A percentile compares a stretch with the other conserved stretches of the same genome.
Conservation (phyloP, 2,888 invertebrate genomes). For the Palloptera scutellata region DNA sequence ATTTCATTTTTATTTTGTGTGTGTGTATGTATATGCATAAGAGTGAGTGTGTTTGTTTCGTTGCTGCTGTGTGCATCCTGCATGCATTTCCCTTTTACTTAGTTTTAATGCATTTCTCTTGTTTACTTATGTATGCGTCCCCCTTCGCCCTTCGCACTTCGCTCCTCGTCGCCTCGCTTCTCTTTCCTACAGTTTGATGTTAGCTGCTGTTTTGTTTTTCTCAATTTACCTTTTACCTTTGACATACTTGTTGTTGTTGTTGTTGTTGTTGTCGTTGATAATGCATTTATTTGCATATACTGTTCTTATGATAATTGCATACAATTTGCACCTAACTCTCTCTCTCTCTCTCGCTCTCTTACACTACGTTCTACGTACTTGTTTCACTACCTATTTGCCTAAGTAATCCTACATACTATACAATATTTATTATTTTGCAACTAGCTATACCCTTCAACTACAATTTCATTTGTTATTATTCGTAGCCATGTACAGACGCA, state of each 20-base stretch:
- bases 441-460: too few species aligned
- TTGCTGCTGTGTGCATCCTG: not conserved
- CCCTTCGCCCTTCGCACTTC: not conserved
- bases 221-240: conserved; percentile 6
- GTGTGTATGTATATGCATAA: not conserved
- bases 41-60: not conserved
- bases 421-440: too few species aligned
- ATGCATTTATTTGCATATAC: not conserved
- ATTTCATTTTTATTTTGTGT: not conserved
- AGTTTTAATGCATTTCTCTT: conserved; percentile 12
- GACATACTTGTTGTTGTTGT: not conserved
- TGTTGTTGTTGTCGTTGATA: not conserved
- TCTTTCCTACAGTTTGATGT: not conserved
- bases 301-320: too few species aligned
- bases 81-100: not conserved
- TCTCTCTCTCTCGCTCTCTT: too few species aligned
- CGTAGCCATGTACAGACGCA: too few species aligned
- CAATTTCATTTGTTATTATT: too few species aligned
- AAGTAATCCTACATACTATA: too few species aligned
- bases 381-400: too few species aligned
- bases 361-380: too few species aligned
- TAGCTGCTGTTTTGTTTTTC: not conserved
- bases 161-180: not conserved
- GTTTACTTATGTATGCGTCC: not conserved
- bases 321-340: too few species aligned